These are phyloP conservation scores for Anastrepha ludens DNA, from an alignment of 1,140 invertebrate genomes.

Conservation along the genomic window DNA sequence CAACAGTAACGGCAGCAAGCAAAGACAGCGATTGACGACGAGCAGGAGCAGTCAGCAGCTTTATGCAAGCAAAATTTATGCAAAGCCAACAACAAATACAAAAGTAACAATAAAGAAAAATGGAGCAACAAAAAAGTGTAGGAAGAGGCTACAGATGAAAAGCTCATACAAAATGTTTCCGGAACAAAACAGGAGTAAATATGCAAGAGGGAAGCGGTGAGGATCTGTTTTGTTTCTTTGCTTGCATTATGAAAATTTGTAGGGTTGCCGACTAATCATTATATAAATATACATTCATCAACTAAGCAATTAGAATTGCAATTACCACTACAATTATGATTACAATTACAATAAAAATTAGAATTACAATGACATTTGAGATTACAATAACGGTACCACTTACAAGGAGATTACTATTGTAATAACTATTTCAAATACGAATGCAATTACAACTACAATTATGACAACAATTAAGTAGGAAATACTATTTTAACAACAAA, in stretches of 20 bases:
- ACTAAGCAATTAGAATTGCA: background rate
- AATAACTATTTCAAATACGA: background rate
- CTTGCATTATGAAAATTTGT: no score
- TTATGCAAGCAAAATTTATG: background rate
- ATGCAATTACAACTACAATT: background rate
- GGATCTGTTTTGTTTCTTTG: no score
- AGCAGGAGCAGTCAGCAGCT: no score
- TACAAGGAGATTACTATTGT: background rate
- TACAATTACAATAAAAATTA: background rate
- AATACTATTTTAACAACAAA: no score
- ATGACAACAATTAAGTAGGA: background rate
- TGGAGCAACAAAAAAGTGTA: background rate
- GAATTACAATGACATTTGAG: no score
- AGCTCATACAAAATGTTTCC: background rate
- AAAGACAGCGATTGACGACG: no score
- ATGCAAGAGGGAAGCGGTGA: no score
- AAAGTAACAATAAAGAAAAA: background rate
- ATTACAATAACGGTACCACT: background rate
- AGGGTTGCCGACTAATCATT: no score
- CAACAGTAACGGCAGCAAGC: background rate
- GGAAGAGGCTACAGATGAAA: background rate
- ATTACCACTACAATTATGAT: background rate
- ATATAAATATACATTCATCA: no score
- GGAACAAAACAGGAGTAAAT: background rate
- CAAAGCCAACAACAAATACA: background rate